A percentile compares a stretch with the other conserved stretches of the same genome.
Evolutionary conservation across 2,113 vertebrate species (phyloP).

Genomic region (Cyprinus carpio): DNA sequence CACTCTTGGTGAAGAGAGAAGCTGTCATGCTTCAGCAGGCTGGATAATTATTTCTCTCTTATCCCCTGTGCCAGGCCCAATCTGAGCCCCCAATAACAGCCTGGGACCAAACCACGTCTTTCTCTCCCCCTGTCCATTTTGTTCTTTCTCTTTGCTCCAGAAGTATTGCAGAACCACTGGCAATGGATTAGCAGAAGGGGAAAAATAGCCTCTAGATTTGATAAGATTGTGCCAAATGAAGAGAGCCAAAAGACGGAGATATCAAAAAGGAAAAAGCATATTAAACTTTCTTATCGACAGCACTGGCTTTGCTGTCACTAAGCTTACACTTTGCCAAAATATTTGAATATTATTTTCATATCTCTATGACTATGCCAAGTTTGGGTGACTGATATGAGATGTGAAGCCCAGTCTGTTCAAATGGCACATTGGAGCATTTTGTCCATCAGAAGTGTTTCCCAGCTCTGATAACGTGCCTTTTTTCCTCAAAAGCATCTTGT

Average conservation of each 20-base stretch:
- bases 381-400: background rate
- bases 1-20: constrained; percentile 69
- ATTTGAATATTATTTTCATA: constrained; percentile 41
- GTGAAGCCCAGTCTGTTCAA: constrained; percentile 11
- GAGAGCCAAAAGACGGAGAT: constrained; percentile 29
- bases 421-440: background rate
- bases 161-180: constrained; percentile 38
- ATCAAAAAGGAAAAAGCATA: constrained; percentile 34
- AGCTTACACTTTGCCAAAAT: background rate
- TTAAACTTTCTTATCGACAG: constrained; percentile 23
- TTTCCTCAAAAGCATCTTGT: background rate
- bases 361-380: constrained; percentile 1
- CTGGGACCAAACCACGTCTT: constrained; percentile 57
- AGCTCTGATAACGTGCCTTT: constrained; percentile 3
- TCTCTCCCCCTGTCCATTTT: constrained; percentile 64
- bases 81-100: constrained; percentile 75
- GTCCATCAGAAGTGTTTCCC: background rate
- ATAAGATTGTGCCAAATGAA: constrained; percentile 51
- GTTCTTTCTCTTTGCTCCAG: constrained; percentile 56
- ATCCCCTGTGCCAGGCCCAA: constrained; percentile 78
- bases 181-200: constrained; percentile 46
- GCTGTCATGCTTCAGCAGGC: constrained; percentile 81
- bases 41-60: constrained; percentile 84
- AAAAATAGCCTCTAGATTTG: constrained; percentile 55
- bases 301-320: constrained; percentile 15